Evolutionary conservation across 2,888 invertebrate species (phyloP).

Genomic region (Theretra japonica): DNA sequence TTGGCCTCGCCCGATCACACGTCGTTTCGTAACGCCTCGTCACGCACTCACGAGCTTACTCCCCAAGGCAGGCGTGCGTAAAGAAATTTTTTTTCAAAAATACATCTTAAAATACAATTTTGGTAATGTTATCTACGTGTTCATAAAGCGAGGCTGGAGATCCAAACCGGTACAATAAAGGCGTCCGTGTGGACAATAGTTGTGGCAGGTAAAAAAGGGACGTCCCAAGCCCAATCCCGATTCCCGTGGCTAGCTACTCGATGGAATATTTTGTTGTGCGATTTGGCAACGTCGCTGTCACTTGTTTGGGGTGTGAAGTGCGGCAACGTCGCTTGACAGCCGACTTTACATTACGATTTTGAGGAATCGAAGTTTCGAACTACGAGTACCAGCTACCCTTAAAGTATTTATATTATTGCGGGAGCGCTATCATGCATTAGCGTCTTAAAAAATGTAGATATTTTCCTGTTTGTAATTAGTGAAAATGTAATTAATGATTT

Average conservation of each 20-base stretch:
- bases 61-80: no score
- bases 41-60: no score
- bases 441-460: no score
- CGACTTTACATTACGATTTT: constrained; percentile 4
- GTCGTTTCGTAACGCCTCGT: no score
- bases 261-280: constrained; percentile 51
- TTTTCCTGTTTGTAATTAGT: no score
- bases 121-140: constrained; percentile 20
- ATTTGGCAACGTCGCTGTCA: constrained; percentile 72
- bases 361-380: not conserved
- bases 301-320: constrained; percentile 54
- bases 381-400: no score
- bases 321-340: constrained; percentile 53
- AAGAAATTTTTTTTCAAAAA: no score
- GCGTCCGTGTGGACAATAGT: constrained; percentile 47
- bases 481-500: no score
- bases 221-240: constrained; percentile 40
- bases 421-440: no score
- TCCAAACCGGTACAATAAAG: constrained; percentile 42
- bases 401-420: no score
- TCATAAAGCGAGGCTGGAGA: constrained; percentile 3
- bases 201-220: constrained; percentile 66
- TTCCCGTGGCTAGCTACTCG: constrained; percentile 60
- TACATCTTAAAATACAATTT: not conserved
- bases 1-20: no score